These are phyloP conservation scores for Megalops atlanticus DNA, from an alignment of 2,113 vertebrate species.

Conservation along the genomic window DNA sequence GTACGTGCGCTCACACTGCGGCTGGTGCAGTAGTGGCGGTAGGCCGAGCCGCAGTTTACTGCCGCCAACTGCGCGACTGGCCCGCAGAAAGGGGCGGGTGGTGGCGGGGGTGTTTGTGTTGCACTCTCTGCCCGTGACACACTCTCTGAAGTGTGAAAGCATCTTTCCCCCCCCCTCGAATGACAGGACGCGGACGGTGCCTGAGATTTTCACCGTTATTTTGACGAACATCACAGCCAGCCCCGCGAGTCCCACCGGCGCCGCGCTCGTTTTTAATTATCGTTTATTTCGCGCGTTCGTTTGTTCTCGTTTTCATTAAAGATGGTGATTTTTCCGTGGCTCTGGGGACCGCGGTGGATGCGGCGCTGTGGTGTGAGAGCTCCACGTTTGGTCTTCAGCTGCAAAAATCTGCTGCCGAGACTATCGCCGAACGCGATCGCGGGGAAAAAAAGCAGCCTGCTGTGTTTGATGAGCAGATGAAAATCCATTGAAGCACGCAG, in stretches of 20 bases:
- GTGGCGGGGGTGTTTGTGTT: neutral
- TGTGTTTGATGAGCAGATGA: neutral
- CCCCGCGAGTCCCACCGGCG: slow-evolving; percentile 5
- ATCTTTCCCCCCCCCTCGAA: neutral
- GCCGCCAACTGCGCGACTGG: neutral
- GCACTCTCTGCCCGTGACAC: neutral
- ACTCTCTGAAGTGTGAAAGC: neutral
- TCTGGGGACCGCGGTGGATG: neutral
- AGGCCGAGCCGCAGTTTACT: neutral
- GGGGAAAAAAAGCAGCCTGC: neutral
- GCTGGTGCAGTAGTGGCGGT: neutral
- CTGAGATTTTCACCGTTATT: neutral
- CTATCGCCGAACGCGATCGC: neutral
- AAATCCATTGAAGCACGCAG: neutral
- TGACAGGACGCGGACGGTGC: neutral
- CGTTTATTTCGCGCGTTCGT: slow-evolving; percentile 1
- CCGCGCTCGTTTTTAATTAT: neutral
- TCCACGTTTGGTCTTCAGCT: neutral
- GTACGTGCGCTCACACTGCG: neutral
- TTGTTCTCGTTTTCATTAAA: slow-evolving; percentile 6
- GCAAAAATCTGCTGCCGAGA: neutral
- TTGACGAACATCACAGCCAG: slow-evolving; percentile 2
- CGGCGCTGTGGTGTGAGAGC: slow-evolving; percentile 1
- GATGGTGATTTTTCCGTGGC: slow-evolving; percentile 8
- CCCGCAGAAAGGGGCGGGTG: neutral